These are phyloP conservation scores for Meiosimyza decipiens DNA, from an alignment of 2,888 invertebrate species.

Conservation along the genomic window DNA sequence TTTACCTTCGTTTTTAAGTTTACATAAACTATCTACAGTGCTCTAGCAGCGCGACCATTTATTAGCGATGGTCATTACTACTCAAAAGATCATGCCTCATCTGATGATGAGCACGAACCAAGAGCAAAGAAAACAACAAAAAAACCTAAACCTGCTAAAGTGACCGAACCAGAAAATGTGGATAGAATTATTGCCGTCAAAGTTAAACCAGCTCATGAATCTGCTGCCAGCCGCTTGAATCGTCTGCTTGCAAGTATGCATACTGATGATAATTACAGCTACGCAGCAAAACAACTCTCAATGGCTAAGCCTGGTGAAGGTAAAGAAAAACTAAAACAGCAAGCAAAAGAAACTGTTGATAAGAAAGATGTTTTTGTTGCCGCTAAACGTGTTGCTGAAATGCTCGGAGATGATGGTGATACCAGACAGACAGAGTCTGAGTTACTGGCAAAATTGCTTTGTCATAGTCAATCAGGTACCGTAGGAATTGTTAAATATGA, in stretches of 20 bases:
- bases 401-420: slow-evolving; percentile 76
- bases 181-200: neutral
- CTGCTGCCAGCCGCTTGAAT: slow-evolving; percentile 61
- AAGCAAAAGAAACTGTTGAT: slow-evolving; percentile 48
- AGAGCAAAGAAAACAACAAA: slow-evolving; percentile 30
- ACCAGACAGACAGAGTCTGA: slow-evolving; percentile 78
- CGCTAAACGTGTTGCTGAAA: slow-evolving; percentile 78
- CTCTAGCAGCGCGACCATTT: slow-evolving; percentile 38
- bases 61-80: slow-evolving; percentile 35
- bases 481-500: neutral
- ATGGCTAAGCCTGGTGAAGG: slow-evolving; percentile 60
- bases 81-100: slow-evolving; percentile 46
- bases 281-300: slow-evolving; percentile 41
- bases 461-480: slow-evolving; percentile 50
- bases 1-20: neutral
- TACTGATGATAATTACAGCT: slow-evolving; percentile 51
- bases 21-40: slow-evolving; percentile 19
- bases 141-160: neutral
- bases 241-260: slow-evolving; percentile 62
- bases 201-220: slow-evolving; percentile 44
- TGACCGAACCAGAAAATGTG: neutral
- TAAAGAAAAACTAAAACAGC: slow-evolving; percentile 49
- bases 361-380: slow-evolving; percentile 67
- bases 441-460: slow-evolving; percentile 75
- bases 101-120: slow-evolving; percentile 56